Evolutionary conservation across 2,888 invertebrate species (phyloP).

Genomic region (Zaprionus obscuricornis): DNA sequence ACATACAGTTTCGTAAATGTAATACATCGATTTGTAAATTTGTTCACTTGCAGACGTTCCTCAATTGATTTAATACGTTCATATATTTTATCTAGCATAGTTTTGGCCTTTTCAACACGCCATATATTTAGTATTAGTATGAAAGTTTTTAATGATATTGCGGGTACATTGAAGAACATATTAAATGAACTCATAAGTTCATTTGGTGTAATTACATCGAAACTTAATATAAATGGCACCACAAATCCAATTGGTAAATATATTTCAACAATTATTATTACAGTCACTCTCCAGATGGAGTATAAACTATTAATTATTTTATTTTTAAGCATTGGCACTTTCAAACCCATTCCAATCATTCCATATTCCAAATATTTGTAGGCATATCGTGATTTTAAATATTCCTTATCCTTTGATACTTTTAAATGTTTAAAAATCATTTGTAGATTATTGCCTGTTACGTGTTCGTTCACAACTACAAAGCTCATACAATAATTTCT

Average conservation of each 20-base stretch:
- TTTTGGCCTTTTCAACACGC: constrained; percentile 22
- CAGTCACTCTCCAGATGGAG: not conserved
- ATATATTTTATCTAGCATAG: constrained; percentile 18
- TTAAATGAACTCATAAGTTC: constrained; percentile 14
- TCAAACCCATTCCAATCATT: constrained; percentile 15
- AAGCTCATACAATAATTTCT: too few species aligned
- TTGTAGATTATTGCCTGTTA: too few species aligned
- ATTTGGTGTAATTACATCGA: constrained; percentile 2
- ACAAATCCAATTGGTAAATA: constrained; percentile 17
- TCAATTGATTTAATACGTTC: not conserved
- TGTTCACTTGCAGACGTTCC: constrained; percentile 11
- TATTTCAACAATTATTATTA: not conserved
- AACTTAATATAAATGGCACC: constrained; percentile 14
- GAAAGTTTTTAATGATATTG: constrained; percentile 14
- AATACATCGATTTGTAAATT: constrained; percentile 15
- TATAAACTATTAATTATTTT: not conserved
- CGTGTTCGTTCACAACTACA: too few species aligned
- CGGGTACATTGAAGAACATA: constrained; percentile 29
- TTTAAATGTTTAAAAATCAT: not conserved
- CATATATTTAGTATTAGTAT: constrained; percentile 12
- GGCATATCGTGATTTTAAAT: constrained; percentile 1
- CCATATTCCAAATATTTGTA: constrained; percentile 25
- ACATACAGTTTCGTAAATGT: constrained; percentile 4
- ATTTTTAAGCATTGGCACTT: not conserved
- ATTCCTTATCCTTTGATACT: not conserved